Percentiles rank a stretch among this genome's conserved stretches.
phyloP scores from a whole-genome alignment of 1,140 invertebrate species.

The Kradibia gibbosae region DNA sequence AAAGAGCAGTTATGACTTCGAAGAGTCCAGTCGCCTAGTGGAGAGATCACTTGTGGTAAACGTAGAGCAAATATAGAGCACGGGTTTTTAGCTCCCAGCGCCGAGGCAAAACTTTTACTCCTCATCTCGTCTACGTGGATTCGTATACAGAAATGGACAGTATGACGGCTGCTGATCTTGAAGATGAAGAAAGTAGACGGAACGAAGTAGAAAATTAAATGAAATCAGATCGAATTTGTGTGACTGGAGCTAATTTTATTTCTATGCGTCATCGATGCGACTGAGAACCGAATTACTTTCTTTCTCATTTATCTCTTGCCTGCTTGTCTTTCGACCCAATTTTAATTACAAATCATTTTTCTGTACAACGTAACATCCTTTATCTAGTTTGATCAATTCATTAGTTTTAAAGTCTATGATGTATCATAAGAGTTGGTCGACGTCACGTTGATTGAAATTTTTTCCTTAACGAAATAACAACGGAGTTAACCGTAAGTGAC shows the following conservation, averaged over 20 bases:
- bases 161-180: background rate
- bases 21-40: slow-evolving; percentile 55
- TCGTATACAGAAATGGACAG: background rate
- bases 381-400: slow-evolving; percentile 26
- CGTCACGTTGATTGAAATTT: background rate
- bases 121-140: slow-evolving; percentile 47
- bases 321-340: background rate
- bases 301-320: background rate
- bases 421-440: background rate
- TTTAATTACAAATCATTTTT: slow-evolving; percentile 22
- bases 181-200: slow-evolving; percentile 20
- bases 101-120: slow-evolving; percentile 56
- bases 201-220: slow-evolving; percentile 5
- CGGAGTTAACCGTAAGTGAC: background rate
- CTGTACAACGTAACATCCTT: background rate
- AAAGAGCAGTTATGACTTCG: slow-evolving; percentile 45
- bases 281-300: slow-evolving; percentile 10
- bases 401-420: slow-evolving; percentile 6
- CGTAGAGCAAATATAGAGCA: background rate
- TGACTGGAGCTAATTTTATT: slow-evolving; percentile 22
- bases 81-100: background rate
- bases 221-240: slow-evolving; percentile 16
- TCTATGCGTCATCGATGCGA: background rate
- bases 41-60: slow-evolving; percentile 24
- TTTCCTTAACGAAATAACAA: background rate